Conservation (phyloP, 2,797 vertebrate genomes). For the Pitangus sulphuratus region DNA sequence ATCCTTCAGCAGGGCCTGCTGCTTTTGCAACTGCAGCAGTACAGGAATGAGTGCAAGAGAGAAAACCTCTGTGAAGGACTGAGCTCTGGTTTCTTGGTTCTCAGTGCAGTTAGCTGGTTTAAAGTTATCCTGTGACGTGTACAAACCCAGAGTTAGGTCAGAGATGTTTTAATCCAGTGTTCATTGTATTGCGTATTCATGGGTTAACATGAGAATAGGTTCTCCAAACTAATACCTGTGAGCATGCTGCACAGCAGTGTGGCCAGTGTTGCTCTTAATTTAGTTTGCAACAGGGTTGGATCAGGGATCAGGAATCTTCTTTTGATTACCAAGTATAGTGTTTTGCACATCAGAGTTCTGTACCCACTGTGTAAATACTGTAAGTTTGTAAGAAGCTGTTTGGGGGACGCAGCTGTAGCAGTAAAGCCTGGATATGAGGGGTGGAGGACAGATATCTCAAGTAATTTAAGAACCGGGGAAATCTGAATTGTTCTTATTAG, state of each 20-base stretch:
- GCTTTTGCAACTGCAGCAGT: neutral
- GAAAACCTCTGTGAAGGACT: neutral
- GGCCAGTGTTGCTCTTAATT: neutral
- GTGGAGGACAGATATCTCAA: neutral
- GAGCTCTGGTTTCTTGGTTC: neutral
- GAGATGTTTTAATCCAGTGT: neutral
- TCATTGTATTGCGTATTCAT: rapidly evolving
- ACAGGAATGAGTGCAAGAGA: neutral
- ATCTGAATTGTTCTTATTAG: neutral
- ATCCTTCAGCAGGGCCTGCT: neutral
- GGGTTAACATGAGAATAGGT: neutral
- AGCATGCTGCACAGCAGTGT: neutral
- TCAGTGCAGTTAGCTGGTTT: neutral
- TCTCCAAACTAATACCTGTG: neutral
- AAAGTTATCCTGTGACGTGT: neutral
- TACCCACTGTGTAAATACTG: neutral
- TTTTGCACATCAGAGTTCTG: neutral
- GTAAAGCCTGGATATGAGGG: neutral
- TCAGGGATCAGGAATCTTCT: neutral
- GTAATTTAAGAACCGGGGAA: neutral
- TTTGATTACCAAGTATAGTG: neutral
- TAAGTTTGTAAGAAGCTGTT: neutral
- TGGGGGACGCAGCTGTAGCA: neutral
- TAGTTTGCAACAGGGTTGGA: neutral
- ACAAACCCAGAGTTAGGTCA: rapidly evolving